Evolutionary conservation across 92 coral and sea anemone species (phyloP), one percentile per base, ranked within the genome.

Genomic region (Parazoanthus darwini): DNA sequence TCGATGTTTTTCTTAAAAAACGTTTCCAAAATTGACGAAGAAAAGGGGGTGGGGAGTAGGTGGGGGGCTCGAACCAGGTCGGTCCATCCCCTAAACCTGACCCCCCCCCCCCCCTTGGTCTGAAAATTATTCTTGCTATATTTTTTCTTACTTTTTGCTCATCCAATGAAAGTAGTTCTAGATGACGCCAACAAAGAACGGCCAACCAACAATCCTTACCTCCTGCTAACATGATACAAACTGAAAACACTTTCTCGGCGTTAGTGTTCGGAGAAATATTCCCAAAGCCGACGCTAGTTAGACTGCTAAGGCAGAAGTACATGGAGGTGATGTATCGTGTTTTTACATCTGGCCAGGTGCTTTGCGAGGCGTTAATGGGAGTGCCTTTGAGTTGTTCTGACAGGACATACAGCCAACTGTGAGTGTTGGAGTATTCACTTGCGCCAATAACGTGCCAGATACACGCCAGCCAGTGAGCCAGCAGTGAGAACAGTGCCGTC

Each of bases 401-500:
- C 2, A 97, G 85, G 54, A 86, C 82, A 70, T 82, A 74, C 81
- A 97, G 86, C 99, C 99, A 97, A 63, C 96, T 96, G 23, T 92
- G 91, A 29, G 77, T 78, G 50, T 95, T 81, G 4, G 11, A 26
- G 3, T 65, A 68, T 66, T 97, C 98, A 54, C 74, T 35, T 42
- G 65, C 66, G 18, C 99, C 99, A 59, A 97, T 95, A 20, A 87
- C 94, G 78, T 97, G 98, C 98, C 98, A 97, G 85, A 97, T 91
- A 71, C 99, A 97, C 0, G 99, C 99, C 75, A 97, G 74, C 99
- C 99, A 97, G 90, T 97, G 99, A 78, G 99, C 99, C 79, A 95
- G 67, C 56, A 97, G 91, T n/a, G 95, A 87, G 70, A 97, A 97
- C 22, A 95, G 80, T 35, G 98, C 94, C 86, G 98, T 97, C 77